Base-by-base conservation (phyloP, 2,888 invertebrate genomes). In the Pristionchus arcanus region DNA sequence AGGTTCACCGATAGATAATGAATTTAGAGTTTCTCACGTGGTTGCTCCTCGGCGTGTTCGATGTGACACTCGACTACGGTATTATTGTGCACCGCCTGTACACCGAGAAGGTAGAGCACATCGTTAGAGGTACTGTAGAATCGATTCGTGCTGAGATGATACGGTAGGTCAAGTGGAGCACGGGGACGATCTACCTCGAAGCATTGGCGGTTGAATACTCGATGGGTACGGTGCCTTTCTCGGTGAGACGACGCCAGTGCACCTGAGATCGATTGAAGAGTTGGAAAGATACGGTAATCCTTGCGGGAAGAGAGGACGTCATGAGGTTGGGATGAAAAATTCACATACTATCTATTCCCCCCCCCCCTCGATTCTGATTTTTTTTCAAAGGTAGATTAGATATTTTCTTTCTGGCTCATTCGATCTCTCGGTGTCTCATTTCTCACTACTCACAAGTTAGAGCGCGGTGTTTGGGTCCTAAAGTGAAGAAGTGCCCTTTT, bases 1-100 rank as follows among this genome's bases (percentile, higher is more conserved):
- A n/a, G 59, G 59, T 7, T 53, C 15, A 25, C 59, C 21, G 25
- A 63, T n/a, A 19, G 31, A 34, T 16, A 13, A 31, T 13, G 2
- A 11, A 34, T 34, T 9, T 34, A 31, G 15, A 31, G 7, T 19
- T 28, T 13, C 49, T 49, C 28, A 81, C 81, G 42, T 28, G 81
- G 42, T n/a, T 81, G 21, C 49, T 81, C 28, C 81, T 42, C 49
- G 16, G 49, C 81, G 15, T 49, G 28, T 28, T 81, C 42, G 34
- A 88, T 55, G 19, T 74, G 63, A 25, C 87, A 88, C 74, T 88
- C 87, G 55, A 88, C 53, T 21, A 88, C 55, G 31, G 87, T 74
- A 25, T 74, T 37, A 42, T 88, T 88, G 71, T 88, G 87, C 34
- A 31, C 55, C 34, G 21, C 15, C 74, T 88, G 71, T 11, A 42